A percentile compares a stretch with the other conserved stretches of the same genome.
Evolutionary conservation across 2,797 vertebrate genomes (phyloP).

Genomic region (Halcyon leucocephala): DNA sequence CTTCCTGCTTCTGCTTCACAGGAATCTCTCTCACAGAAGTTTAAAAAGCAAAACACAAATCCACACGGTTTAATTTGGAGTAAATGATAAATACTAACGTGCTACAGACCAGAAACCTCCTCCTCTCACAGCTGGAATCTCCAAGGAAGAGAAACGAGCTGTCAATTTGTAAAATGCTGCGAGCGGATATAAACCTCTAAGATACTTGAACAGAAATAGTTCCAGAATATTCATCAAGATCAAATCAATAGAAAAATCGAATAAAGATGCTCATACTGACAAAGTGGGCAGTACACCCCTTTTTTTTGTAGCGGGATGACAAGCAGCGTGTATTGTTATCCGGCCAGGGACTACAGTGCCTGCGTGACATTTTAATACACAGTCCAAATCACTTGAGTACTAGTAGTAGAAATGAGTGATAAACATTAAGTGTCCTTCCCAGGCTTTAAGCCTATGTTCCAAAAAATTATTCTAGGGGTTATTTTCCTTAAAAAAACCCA

Average conservation of each 20-base stretch:
- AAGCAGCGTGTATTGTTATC: fast-evolving
- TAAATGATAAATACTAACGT: background rate
- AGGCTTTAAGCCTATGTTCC: background rate
- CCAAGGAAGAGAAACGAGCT: background rate
- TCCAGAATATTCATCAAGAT: background rate
- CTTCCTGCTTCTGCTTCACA: background rate
- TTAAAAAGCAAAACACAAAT: background rate
- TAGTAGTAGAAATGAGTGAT: background rate
- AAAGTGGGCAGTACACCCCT: background rate
- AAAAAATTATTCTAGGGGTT: background rate
- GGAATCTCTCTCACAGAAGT: background rate
- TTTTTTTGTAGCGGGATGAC: background rate
- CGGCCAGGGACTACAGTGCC: background rate
- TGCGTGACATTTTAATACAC: background rate
- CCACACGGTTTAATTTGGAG: background rate
- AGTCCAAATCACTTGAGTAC: background rate
- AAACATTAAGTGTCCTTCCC: background rate
- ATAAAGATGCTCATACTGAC: background rate
- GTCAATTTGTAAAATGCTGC: background rate
- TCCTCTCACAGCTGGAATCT: slow-evolving; percentile 16
- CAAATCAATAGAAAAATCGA: background rate
- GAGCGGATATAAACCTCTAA: background rate
- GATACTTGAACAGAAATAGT: background rate
- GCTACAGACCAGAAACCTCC: background rate
- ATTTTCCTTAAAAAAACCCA: background rate